phyloP scores from a whole-genome alignment of 2,888 invertebrate species.

The Epicampocera succincta region DNA sequence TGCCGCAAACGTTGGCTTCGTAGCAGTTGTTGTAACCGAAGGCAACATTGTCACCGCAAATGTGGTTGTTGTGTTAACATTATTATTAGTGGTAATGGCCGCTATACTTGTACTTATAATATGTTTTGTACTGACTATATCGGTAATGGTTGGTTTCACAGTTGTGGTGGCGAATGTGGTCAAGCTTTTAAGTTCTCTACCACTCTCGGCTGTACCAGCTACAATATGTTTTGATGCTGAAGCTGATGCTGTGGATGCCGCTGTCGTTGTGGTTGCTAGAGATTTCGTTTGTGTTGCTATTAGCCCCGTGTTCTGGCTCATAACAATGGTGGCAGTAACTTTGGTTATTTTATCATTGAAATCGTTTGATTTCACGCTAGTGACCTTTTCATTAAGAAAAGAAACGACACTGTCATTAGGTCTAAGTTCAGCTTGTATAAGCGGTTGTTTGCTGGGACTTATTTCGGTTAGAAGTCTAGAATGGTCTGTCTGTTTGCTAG shows the following conservation, averaged over 20 bases:
- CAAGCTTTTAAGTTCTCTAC: slow-evolving; percentile 76
- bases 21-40: slow-evolving; percentile 60
- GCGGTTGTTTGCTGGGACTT: slow-evolving; percentile 77
- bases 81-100: slow-evolving; percentile 25
- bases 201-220: slow-evolving; percentile 76
- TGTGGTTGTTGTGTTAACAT: slow-evolving; percentile 35
- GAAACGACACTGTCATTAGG: slow-evolving; percentile 74
- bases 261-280: slow-evolving; percentile 60
- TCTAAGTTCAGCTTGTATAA: slow-evolving; percentile 73
- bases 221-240: slow-evolving; percentile 73
- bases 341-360: slow-evolving; percentile 66
- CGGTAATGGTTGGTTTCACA: slow-evolving; percentile 53
- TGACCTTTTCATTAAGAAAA: slow-evolving; percentile 72
- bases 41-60: slow-evolving; percentile 57
- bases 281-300: slow-evolving; percentile 60
- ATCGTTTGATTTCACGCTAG: slow-evolving; percentile 25
- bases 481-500: slow-evolving; percentile 62
- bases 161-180: slow-evolving; percentile 75
- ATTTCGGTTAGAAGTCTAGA: slow-evolving; percentile 69
- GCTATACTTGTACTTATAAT: slow-evolving; percentile 22
- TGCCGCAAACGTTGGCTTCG: slow-evolving; percentile 30
- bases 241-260: slow-evolving; percentile 57
- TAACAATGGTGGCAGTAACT: slow-evolving; percentile 70
- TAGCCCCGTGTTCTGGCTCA: slow-evolving; percentile 41
- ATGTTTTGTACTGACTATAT: slow-evolving; percentile 50